A percentile compares a stretch with the other conserved stretches of the same genome.
phyloP scores from a whole-genome alignment of 2,797 vertebrate genomes.

The Rhadinocentrus ornatus region DNA sequence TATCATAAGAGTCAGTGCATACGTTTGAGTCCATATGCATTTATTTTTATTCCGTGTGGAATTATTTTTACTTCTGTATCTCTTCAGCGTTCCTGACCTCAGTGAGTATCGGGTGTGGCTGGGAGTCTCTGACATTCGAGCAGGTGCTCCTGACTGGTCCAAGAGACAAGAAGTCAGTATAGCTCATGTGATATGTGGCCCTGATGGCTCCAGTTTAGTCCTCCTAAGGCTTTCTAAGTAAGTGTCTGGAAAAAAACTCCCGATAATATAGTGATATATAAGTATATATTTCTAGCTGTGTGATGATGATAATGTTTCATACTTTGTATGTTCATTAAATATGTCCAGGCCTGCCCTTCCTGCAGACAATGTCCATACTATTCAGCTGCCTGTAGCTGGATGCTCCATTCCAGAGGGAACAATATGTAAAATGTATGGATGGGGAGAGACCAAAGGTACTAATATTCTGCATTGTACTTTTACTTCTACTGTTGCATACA shows the following conservation, averaged over 20 bases:
- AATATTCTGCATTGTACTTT: constrained; percentile 17
- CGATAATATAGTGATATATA: constrained; percentile 14
- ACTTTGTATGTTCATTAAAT: constrained; percentile 30
- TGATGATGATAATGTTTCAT: constrained; percentile 21
- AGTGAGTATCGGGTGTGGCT: constrained; percentile 94
- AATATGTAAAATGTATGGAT: constrained; percentile 94
- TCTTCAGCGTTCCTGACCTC: constrained; percentile 89
- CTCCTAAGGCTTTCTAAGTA: constrained; percentile 92
- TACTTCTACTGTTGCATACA: constrained; percentile 16
- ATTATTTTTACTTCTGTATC: constrained; percentile 19
- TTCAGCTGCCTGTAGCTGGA: constrained; percentile 92
- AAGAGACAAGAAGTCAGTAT: constrained; percentile 91
- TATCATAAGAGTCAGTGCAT: not conserved
- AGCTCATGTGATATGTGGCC: constrained; percentile 93
- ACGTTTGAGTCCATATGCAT: not conserved
- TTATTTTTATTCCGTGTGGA: constrained; percentile 4
- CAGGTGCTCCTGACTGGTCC: constrained; percentile 82
- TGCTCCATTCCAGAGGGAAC: constrained; percentile 93
- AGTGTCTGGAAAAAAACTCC: constrained; percentile 57
- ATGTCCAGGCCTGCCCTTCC: constrained; percentile 86
- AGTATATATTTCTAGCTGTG: constrained; percentile 7
- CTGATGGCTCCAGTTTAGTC: constrained; percentile 91
- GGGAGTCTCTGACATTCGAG: constrained; percentile 90
- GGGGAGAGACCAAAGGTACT: constrained; percentile 98
- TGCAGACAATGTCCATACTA: constrained; percentile 89